Evolutionary conservation across 1,140 invertebrate species (phyloP).

Genomic region (Cyclina sinensis): DNA sequence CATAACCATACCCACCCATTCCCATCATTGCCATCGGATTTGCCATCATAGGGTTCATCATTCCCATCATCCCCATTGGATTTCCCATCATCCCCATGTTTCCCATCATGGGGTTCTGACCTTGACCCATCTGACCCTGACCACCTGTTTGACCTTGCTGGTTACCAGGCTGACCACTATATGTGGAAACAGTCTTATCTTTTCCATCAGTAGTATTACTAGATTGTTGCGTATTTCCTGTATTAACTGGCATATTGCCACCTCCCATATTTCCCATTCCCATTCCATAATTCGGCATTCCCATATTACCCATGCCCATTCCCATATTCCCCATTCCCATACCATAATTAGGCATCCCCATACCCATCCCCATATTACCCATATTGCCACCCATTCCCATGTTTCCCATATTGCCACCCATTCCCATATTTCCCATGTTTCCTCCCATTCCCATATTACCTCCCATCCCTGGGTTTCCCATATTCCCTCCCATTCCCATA

Average conservation of each 20-base stretch:
- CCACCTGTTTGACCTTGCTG: background rate
- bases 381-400: background rate
- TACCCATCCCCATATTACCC: slow-evolving; percentile 55
- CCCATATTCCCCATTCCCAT: slow-evolving; percentile 59
- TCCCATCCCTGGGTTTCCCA: slow-evolving; percentile 47
- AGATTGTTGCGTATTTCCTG: background rate
- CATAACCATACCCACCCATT: background rate
- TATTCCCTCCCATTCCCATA: slow-evolving; percentile 54
- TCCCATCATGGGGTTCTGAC: slow-evolving; percentile 32
- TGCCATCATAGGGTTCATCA: slow-evolving; percentile 53
- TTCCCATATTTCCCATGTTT: slow-evolving; percentile 50
- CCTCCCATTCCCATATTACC: slow-evolving; percentile 40
- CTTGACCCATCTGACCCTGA: slow-evolving; percentile 10
- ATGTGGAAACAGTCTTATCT: background rate
- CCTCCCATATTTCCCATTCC: slow-evolving; percentile 60
- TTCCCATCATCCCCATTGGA: slow-evolving; percentile 54
- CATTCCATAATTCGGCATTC: slow-evolving; percentile 43
- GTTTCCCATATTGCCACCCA: slow-evolving; percentile 1
- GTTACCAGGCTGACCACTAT: background rate
- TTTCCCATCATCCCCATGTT: slow-evolving; percentile 37
- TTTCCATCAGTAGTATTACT: background rate
- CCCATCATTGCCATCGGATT: slow-evolving; percentile 62
- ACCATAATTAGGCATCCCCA: slow-evolving; percentile 44
- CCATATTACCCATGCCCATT: slow-evolving; percentile 54
- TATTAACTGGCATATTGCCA: slow-evolving; percentile 1